A percentile compares a stretch with the other conserved stretches of the same genome.
These are phyloP conservation scores for Tupaia chinensis DNA, from an alignment of 2,113 vertebrate genomes.

Conservation along the genomic window DNA sequence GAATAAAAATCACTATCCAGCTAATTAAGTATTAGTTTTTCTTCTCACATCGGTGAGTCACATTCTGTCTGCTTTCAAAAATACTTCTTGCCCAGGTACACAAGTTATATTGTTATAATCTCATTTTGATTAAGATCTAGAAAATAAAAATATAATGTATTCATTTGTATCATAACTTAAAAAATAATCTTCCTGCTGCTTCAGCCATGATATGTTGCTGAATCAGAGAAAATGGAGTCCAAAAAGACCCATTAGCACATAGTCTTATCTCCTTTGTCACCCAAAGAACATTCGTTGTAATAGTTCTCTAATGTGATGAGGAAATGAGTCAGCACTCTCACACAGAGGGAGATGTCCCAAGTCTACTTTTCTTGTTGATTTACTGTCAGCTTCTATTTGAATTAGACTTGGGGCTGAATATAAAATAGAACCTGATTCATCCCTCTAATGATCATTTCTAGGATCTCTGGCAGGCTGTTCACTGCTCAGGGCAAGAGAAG, in stretches of 20 bases:
- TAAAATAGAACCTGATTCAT: constrained; percentile 58
- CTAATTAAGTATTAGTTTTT: not conserved
- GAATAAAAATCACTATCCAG: not conserved
- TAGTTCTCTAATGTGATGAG: constrained; percentile 51
- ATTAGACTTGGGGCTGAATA: constrained; percentile 45
- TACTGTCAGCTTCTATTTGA: constrained; percentile 69
- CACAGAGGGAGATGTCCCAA: not conserved
- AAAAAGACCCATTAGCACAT: not conserved
- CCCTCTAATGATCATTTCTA: not conserved
- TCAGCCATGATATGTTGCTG: not conserved
- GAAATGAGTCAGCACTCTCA: constrained; percentile 68
- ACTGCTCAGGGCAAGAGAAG: not conserved
- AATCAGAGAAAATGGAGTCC: constrained; percentile 24
- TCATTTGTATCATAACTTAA: not conserved
- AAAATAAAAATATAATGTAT: not conserved
- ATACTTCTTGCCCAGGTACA: not conserved
- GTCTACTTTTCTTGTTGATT: constrained; percentile 68
- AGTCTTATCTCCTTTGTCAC: constrained; percentile 3
- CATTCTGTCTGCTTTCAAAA: not conserved
- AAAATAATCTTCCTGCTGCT: not conserved
- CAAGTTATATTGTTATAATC: not conserved
- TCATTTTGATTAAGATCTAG: not conserved
- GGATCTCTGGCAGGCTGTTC: constrained; percentile 28
- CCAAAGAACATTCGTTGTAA: not conserved
- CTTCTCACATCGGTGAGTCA: not conserved